Evolutionary conservation across 2,888 invertebrate genomes (phyloP).

Genomic region (Cyrtodaria siliqua): DNA sequence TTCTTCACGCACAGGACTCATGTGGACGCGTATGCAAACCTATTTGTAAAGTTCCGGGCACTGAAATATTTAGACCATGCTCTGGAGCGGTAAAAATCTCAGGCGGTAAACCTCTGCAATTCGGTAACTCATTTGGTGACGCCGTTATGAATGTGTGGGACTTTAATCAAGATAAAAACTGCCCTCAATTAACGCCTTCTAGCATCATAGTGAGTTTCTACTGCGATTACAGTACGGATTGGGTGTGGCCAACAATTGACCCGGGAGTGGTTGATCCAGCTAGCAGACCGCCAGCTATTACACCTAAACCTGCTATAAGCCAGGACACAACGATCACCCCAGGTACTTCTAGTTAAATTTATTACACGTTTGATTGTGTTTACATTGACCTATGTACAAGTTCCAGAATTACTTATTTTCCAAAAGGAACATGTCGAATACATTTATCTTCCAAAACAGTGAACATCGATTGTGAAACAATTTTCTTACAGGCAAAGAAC

Average conservation of each 20-base stretch:
- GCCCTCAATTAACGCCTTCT: constrained; percentile 70
- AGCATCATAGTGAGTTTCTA: constrained; percentile 77
- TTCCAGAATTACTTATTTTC: no score
- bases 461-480: no score
- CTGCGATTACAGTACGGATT: constrained; percentile 76
- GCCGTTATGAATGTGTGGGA: constrained; percentile 76
- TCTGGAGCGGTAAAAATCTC: constrained; percentile 74
- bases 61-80: constrained; percentile 70
- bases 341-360: no score
- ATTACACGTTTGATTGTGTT: no score
- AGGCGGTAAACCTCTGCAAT: constrained; percentile 63
- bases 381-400: no score
- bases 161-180: constrained; percentile 63
- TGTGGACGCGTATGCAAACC: constrained; percentile 80
- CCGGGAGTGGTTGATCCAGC: constrained; percentile 19
- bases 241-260: constrained; percentile 65
- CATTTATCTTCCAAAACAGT: no score
- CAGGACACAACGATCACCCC: constrained; percentile 28
- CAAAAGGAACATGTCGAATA: no score
- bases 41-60: constrained; percentile 71
- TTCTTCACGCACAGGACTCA: constrained; percentile 75
- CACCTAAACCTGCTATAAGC: constrained; percentile 7
- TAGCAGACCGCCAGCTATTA: constrained; percentile 5
- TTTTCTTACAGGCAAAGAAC: no score
- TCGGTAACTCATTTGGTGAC: constrained; percentile 72